A percentile compares a stretch with the other conserved stretches of the same genome.
phyloP scores from a whole-genome alignment of 1,140 invertebrate species.

The Ceratitis capitata region DNA sequence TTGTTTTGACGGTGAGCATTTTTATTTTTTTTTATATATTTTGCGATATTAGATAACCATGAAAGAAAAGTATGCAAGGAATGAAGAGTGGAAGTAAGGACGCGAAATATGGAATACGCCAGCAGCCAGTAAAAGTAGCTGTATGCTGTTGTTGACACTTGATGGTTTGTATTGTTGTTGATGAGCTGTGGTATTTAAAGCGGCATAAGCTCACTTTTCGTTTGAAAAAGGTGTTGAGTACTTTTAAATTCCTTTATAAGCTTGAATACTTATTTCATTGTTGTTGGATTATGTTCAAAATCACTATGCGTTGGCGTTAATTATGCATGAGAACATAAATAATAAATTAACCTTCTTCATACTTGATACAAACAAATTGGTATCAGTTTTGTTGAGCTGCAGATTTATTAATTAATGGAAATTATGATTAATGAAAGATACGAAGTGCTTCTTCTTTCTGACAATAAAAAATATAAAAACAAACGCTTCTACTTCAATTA shows the following conservation, averaged over 20 bases:
- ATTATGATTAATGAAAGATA: neutral
- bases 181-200: neutral
- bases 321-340: neutral
- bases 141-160: neutral
- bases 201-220: neutral
- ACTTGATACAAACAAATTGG: neutral
- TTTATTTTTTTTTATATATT: neutral
- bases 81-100: neutral
- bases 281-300: neutral
- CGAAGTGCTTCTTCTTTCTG: neutral
- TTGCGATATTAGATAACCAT: neutral
- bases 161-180: neutral
- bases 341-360: too few species aligned
- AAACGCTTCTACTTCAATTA: too few species aligned
- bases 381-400: neutral
- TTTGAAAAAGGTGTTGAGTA: neutral
- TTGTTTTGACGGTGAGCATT: neutral
- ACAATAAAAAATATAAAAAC: neutral
- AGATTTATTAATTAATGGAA: neutral
- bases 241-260: neutral
- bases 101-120: neutral
- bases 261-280: neutral
- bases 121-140: too few species aligned
- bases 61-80: neutral
- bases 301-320: neutral